These are phyloP conservation scores for Brevimyrus niger DNA, from an alignment of 2,113 vertebrate genomes.

Conservation along the genomic window DNA sequence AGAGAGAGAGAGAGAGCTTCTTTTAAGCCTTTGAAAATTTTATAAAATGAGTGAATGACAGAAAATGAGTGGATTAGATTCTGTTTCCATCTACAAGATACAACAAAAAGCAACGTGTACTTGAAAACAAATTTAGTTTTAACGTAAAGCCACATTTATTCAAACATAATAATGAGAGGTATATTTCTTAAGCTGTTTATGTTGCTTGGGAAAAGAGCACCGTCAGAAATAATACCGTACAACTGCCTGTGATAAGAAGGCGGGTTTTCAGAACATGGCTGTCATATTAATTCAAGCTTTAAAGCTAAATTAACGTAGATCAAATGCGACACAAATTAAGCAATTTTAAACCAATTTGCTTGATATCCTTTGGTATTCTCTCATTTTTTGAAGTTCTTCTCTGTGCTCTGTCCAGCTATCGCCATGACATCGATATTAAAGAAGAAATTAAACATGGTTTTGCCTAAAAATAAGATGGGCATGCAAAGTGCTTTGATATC, in stretches of 20 bases:
- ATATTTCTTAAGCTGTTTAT: not conserved
- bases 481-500: not conserved
- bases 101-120: not conserved
- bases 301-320: conserved; percentile 10
- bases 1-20: not conserved
- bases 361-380: not conserved
- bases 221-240: not conserved
- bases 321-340: conserved; percentile 7
- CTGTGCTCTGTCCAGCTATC: not conserved
- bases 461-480: not conserved
- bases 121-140: not conserved
- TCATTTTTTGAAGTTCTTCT: conserved; percentile 6
- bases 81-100: not conserved
- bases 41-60: not conserved
- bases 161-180: not conserved
- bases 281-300: conserved; percentile 14
- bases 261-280: not conserved
- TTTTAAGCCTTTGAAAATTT: not conserved
- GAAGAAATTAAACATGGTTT: not conserved
- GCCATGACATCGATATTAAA: not conserved
- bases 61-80: not conserved
- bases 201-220: not conserved
- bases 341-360: conserved; percentile 9
- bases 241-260: not conserved
- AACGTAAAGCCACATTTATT: not conserved